A percentile compares a stretch with the other conserved stretches of the same genome.
These are phyloP conservation scores for Lagria hirta DNA, from an alignment of 2,888 invertebrate species.

Conservation along the genomic window DNA sequence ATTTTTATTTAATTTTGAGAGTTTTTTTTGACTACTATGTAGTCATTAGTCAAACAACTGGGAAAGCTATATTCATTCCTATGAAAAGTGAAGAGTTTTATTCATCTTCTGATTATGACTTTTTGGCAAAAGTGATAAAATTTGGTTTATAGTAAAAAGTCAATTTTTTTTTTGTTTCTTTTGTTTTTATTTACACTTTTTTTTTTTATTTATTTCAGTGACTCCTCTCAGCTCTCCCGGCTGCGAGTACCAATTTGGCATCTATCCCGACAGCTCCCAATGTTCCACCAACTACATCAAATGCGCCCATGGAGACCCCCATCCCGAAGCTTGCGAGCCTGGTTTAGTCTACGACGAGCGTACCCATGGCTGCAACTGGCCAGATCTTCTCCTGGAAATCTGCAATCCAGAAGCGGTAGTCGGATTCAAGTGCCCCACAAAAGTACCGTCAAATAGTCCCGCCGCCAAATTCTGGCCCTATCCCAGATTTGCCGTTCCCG, in stretches of 20 bases:
- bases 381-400: constrained; percentile 81
- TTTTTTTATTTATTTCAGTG: too few species aligned
- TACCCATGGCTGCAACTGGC: constrained; percentile 91
- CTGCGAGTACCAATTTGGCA: constrained; percentile 86
- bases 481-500: constrained; percentile 86
- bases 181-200: too few species aligned
- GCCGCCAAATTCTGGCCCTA: constrained; percentile 91
- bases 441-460: constrained; percentile 76
- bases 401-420: constrained; percentile 92
- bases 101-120: too few species aligned
- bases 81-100: too few species aligned
- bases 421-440: constrained; percentile 88
- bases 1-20: too few species aligned
- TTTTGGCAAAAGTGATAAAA: too few species aligned
- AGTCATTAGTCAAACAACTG: too few species aligned
- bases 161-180: too few species aligned
- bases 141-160: too few species aligned
- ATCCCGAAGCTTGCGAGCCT: constrained; percentile 79
- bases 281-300: constrained; percentile 87
- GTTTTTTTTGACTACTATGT: too few species aligned
- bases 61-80: too few species aligned
- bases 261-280: constrained; percentile 77
- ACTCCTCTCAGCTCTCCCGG: constrained; percentile 78
- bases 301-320: constrained; percentile 80
- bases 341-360: constrained; percentile 87